phyloP scores from a whole-genome alignment of 1,140 invertebrate species.

The Acromyrmex echinatior region DNA sequence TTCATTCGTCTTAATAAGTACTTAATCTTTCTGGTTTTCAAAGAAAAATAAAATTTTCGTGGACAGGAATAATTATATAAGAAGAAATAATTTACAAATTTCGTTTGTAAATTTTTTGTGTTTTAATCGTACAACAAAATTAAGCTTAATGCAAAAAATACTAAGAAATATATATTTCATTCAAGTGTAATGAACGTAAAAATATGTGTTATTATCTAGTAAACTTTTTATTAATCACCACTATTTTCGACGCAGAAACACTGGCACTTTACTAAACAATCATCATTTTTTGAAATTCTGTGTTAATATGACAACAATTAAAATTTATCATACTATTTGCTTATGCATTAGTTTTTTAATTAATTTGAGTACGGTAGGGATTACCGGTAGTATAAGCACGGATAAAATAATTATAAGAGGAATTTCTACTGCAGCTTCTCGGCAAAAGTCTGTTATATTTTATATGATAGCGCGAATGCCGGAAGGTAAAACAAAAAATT shows the following conservation, averaged over 20 bases:
- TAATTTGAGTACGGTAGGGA: background rate
- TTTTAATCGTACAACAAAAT: background rate
- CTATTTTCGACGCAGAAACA: background rate
- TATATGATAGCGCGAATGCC: slow-evolving; percentile 8
- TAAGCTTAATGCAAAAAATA: background rate
- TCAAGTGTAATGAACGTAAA: background rate
- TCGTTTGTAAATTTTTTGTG: background rate
- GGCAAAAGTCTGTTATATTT: slow-evolving; percentile 9
- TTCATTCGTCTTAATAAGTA: background rate
- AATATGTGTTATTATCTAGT: background rate
- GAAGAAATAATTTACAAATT: slow-evolving; percentile 1
- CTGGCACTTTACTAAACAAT: background rate
- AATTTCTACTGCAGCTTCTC: slow-evolving; percentile 3
- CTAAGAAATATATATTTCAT: background rate
- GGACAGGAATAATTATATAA: background rate
- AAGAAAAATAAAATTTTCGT: background rate
- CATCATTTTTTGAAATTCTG: background rate
- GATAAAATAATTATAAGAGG: slow-evolving; percentile 39
- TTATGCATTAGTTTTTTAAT: background rate
- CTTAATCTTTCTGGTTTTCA: background rate
- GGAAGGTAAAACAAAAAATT: slow-evolving; percentile 15
- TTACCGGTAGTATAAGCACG: slow-evolving; percentile 19
- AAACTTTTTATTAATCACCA: background rate
- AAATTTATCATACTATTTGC: background rate
- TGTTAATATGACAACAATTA: background rate